phyloP scores from a whole-genome alignment of 2,888 invertebrate genomes.

The Drosophila monieri region DNA sequence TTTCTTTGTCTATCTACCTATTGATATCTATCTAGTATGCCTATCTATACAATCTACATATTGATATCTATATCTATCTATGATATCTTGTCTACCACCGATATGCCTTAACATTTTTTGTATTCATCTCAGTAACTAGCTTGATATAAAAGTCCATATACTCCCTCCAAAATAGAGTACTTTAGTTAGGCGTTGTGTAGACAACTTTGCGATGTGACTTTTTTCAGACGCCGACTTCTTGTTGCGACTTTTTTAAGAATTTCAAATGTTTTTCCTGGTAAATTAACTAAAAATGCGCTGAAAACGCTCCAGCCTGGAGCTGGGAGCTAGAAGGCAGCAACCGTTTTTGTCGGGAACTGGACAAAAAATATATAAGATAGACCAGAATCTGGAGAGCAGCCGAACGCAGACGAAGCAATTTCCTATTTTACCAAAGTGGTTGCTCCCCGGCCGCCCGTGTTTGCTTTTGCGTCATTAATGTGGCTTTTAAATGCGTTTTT shows the following conservation, averaged over 20 bases:
- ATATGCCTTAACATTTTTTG: background rate
- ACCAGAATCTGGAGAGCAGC: slow-evolving; percentile 39
- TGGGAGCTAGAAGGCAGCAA: slow-evolving; percentile 19
- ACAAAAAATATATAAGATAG: slow-evolving; percentile 46
- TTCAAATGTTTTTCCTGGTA: slow-evolving; percentile 82
- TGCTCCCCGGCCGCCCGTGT: slow-evolving; percentile 49
- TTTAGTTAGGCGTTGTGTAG: slow-evolving; percentile 46
- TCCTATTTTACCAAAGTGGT: slow-evolving; percentile 83
- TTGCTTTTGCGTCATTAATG: slow-evolving; percentile 77
- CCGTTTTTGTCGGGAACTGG: slow-evolving; percentile 64
- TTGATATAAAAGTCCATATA: background rate
- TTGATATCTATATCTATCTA: no score
- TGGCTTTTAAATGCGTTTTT: slow-evolving; percentile 82
- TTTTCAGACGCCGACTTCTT: slow-evolving; percentile 61
- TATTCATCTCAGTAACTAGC: background rate
- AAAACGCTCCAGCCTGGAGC: slow-evolving; percentile 68
- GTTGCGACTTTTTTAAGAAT: slow-evolving; percentile 80
- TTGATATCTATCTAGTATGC: no score
- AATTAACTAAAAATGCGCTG: slow-evolving; percentile 83
- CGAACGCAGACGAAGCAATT: slow-evolving; percentile 67
- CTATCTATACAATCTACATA: no score
- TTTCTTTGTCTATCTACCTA: no score
- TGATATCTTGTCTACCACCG: background rate
- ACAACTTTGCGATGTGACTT: slow-evolving; percentile 52
- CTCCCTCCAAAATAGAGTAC: slow-evolving; percentile 39